Evolutionary conservation across 2,888 invertebrate genomes (phyloP).

Genomic region (Siphlonurus alternatus): DNA sequence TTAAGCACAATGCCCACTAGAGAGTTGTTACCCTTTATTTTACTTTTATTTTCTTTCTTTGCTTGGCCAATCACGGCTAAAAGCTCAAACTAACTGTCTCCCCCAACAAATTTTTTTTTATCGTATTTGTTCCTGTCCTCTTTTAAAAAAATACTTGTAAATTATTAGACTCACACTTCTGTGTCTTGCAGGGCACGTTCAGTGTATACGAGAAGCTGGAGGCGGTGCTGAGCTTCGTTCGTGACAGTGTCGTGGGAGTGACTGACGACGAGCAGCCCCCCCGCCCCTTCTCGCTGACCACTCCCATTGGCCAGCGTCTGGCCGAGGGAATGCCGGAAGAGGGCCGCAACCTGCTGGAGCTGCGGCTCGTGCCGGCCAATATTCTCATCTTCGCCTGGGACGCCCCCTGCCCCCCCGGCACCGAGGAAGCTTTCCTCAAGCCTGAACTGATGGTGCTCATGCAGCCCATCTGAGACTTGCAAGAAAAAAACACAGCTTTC

Average conservation of each 20-base stretch:
- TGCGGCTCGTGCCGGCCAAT: slow-evolving; percentile 66
- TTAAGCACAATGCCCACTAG: too few relatives aligned
- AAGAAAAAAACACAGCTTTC: too few relatives aligned
- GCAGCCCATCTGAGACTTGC: too few relatives aligned
- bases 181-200: slow-evolving; percentile 70
- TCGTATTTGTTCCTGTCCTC: too few relatives aligned
- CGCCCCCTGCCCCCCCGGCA: slow-evolving; percentile 23
- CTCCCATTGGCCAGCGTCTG: slow-evolving; percentile 48
- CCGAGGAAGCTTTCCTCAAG: slow-evolving; percentile 46
- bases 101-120: too few relatives aligned
- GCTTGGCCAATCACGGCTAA: too few relatives aligned
- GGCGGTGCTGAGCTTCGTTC: slow-evolving; percentile 61
- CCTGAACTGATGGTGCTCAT: slow-evolving; percentile 58
- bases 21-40: too few relatives aligned
- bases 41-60: too few relatives aligned
- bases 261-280: slow-evolving; percentile 42
- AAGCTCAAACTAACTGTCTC: too few relatives aligned
- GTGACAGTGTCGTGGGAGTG: slow-evolving; percentile 52
- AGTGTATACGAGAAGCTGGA: slow-evolving; percentile 61
- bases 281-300: slow-evolving; percentile 47
- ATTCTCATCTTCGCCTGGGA: slow-evolving; percentile 62
- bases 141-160: too few relatives aligned
- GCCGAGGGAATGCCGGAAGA: slow-evolving; percentile 35
- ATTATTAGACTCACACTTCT: too few relatives aligned
- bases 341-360: slow-evolving; percentile 56